These are phyloP conservation scores for Drosophila aldrichi DNA, from an alignment of 2,888 invertebrate genomes.

Conservation along the genomic window DNA sequence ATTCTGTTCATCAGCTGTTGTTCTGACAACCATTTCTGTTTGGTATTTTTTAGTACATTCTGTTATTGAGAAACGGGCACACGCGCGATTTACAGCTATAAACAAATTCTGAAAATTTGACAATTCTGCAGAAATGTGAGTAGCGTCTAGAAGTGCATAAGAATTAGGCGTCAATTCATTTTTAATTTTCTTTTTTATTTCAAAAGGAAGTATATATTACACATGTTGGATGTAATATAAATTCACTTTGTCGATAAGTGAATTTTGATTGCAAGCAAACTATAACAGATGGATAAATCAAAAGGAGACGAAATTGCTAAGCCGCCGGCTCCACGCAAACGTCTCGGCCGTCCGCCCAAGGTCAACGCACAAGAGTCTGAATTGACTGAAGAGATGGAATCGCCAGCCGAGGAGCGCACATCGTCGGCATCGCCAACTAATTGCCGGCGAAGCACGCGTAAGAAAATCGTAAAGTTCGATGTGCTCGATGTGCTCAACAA, in stretches of 20 bases:
- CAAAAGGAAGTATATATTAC: background rate
- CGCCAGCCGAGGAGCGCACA: slow-evolving; percentile 13
- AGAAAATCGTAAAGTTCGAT: slow-evolving; percentile 84
- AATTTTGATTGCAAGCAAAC: background rate
- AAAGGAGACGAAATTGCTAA: slow-evolving; percentile 19
- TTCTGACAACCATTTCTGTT: background rate
- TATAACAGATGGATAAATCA: slow-evolving; percentile 35
- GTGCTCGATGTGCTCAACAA: slow-evolving; percentile 84
- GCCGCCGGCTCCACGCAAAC: slow-evolving; percentile 25
- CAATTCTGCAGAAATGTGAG: slow-evolving; percentile 25
- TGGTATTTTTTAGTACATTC: slow-evolving; percentile 44
- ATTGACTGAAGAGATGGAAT: slow-evolving; percentile 16
- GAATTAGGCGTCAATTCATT: background rate
- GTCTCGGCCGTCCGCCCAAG: slow-evolving; percentile 47
- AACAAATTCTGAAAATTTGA: slow-evolving; percentile 31
- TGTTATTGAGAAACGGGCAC: slow-evolving; percentile 15
- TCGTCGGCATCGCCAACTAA: slow-evolving; percentile 33
- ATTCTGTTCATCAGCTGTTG: slow-evolving; percentile 30
- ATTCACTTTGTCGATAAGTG: background rate
- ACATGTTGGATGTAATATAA: background rate
- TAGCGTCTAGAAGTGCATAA: background rate
- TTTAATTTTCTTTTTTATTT: background rate
- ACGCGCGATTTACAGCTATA: slow-evolving; percentile 10
- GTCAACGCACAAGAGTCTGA: slow-evolving; percentile 14
- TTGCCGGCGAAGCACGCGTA: slow-evolving; percentile 84